Evolutionary conservation across 37 sponge, comb jelly and placozoan genomes (phyloP), one percentile per base, ranked within the genome.

Genomic region (Eunapius fragilis): DNA sequence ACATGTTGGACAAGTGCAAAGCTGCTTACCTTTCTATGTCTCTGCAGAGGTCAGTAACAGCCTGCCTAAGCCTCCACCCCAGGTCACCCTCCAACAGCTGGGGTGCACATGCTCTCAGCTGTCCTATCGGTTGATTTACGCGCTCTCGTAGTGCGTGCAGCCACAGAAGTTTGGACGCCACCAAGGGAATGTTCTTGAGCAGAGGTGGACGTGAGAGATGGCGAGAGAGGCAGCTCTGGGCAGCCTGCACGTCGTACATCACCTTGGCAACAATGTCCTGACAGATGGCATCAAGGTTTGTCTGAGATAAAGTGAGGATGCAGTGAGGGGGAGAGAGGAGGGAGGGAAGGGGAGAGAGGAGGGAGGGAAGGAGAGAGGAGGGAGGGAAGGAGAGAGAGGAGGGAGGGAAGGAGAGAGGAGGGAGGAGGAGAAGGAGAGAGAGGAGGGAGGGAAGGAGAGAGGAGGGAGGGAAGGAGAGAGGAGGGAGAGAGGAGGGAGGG

Each of bases 31-130:
- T 67, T 13, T 89, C 87, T 2, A 89, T 67, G 0, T 76, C 69
- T 7, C 38, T 68, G 28, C 68, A 35, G 31, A 94, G 35, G 2
- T 77, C 58, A n/a, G 69, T 37, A 6, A 82, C 45, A 6, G 81
- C 37, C 72, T 94, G 88, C 36, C 95, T 84, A 32, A 91, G 76
- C 28, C n/a, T 85, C 92, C 90, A 93, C 17, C 94, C 97, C 50
- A 85, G 76, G 24, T 96, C 94, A 48, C 89, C 87, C 47, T 89
- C 91, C 85, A 96, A 81, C 28, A 93, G 75, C 31, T 93, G 75
- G 31, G 94, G 84, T 47, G 89, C 86, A 14, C 86, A 48, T 25
- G 71, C 10, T 69, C 89, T 74, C 26, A 93, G 28, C 38, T 75
- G 74, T 36, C 85, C 87, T 86, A 91, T 87, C 2, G 92, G 89